Evolutionary conservation across 2,113 vertebrate genomes (phyloP).

Genomic region (Ploceus nigricollis): DNA sequence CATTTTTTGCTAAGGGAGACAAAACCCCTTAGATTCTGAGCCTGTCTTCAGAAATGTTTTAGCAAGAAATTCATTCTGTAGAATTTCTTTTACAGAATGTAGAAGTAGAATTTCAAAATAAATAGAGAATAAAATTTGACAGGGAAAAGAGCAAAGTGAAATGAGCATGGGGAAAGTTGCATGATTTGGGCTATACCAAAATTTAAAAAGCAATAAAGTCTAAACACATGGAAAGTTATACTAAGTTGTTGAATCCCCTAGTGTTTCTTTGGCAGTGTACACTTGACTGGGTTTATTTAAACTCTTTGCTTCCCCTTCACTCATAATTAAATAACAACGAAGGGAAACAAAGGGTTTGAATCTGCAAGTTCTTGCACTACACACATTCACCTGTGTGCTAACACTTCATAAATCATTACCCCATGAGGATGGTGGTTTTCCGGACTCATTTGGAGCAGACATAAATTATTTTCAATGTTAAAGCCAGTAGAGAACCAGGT

Average conservation of each 20-base stretch:
- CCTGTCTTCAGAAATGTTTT: not conserved
- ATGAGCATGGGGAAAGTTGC: fast-evolving
- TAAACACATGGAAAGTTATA: not conserved
- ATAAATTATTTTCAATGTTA: conserved; percentile 12
- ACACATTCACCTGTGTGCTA: conserved; percentile 5
- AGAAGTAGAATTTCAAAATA: not conserved
- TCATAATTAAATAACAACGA: conserved; percentile 39
- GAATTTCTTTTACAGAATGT: no score
- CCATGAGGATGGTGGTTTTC: not conserved
- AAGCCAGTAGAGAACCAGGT: not conserved
- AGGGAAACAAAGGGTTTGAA: conserved; percentile 11
- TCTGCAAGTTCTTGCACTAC: conserved; percentile 7
- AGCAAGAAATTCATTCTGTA: not conserved
- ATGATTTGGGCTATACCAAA: not conserved
- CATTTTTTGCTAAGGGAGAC: not conserved
- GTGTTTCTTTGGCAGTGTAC: not conserved
- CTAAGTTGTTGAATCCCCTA: not conserved
- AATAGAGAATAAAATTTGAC: not conserved
- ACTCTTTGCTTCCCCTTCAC: not conserved
- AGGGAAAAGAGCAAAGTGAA: not conserved
- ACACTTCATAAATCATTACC: conserved; percentile 28
- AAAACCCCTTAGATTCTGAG: not conserved
- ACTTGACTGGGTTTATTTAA: conserved; percentile 5
- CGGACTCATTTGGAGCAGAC: not conserved
- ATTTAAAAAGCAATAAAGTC: not conserved